Conservation (phyloP, 1,140 invertebrate species). For the Drosophila lini region DNA sequence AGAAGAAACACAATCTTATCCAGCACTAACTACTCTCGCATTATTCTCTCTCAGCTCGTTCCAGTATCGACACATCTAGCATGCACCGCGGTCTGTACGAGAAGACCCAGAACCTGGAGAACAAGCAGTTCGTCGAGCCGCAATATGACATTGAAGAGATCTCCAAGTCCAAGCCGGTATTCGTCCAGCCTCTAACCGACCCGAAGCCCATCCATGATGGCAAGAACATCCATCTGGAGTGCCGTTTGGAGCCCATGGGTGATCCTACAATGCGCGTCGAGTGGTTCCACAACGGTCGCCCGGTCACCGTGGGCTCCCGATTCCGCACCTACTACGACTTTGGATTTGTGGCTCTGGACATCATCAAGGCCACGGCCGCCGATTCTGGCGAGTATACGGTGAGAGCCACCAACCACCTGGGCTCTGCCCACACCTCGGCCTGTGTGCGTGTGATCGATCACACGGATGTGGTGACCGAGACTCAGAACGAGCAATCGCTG, state of each 20-base stretch:
- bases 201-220: conserved; percentile 94
- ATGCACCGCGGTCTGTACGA: conserved; percentile 94
- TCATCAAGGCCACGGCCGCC: conserved; percentile 92
- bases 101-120: conserved; percentile 94
- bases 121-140: conserved; percentile 93
- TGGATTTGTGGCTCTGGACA: conserved; percentile 95
- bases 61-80: conserved; percentile 93
- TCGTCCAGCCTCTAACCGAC: conserved; percentile 93
- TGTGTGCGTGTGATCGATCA: conserved; percentile 93
- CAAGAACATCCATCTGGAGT: conserved; percentile 95
- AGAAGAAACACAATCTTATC: background rate
- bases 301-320: conserved; percentile 94
- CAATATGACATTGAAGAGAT: conserved; percentile 96
- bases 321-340: conserved; percentile 98
- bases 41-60: conserved; percentile 87
- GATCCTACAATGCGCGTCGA: conserved; percentile 98
- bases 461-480: conserved; percentile 95
- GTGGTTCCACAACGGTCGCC: conserved; percentile 96
- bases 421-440: conserved; percentile 95
- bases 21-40: background rate
- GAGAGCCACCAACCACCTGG: conserved; percentile 95
- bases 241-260: conserved; percentile 95
- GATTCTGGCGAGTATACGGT: conserved; percentile 98
- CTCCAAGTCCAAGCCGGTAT: conserved; percentile 96
- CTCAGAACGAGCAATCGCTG: conserved; percentile 96